A percentile compares a stretch with the other conserved stretches of the same genome.
These are phyloP conservation scores for Chironomus tepperi DNA, from an alignment of 1,140 invertebrate species.

Conservation along the genomic window DNA sequence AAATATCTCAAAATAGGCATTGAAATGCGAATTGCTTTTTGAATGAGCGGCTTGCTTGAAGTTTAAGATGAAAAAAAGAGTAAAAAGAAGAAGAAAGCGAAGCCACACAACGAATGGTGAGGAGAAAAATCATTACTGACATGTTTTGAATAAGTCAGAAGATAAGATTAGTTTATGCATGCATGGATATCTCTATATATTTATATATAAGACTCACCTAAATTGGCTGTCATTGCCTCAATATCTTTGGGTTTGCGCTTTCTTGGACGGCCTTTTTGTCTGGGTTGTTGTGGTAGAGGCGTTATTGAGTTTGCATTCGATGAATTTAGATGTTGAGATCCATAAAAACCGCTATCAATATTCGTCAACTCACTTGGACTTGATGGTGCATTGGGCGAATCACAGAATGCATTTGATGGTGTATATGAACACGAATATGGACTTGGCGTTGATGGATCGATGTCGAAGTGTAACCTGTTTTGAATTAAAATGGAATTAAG, in stretches of 20 bases:
- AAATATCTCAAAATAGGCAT: background rate
- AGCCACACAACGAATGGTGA: background rate
- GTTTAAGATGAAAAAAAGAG: background rate
- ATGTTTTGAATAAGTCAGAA: constrained; percentile 3
- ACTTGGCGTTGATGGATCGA: constrained; percentile 51
- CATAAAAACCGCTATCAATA: constrained; percentile 38
- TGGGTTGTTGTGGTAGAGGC: constrained; percentile 50
- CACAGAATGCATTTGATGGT: constrained; percentile 29
- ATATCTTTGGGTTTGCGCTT: constrained; percentile 86
- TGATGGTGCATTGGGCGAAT: constrained; percentile 36
- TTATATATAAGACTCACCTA: constrained; percentile 53
- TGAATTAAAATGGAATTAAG: too few species aligned
- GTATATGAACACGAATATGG: constrained; percentile 50
- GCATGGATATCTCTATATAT: background rate
- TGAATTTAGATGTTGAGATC: constrained; percentile 32
- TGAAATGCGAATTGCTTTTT: background rate
- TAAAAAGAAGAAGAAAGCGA: background rate
- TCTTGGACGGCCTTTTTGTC: constrained; percentile 84
- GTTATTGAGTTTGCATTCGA: background rate
- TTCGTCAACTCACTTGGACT: constrained; percentile 37
- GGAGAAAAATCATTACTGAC: constrained; percentile 6
- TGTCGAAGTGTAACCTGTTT: constrained; percentile 68
- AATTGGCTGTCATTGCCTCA: constrained; percentile 71
- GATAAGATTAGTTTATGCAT: constrained; percentile 17
- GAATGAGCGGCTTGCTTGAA: background rate